These are phyloP conservation scores for Sminthurinus signatus DNA, from an alignment of 1,140 invertebrate species.

Conservation along the genomic window DNA sequence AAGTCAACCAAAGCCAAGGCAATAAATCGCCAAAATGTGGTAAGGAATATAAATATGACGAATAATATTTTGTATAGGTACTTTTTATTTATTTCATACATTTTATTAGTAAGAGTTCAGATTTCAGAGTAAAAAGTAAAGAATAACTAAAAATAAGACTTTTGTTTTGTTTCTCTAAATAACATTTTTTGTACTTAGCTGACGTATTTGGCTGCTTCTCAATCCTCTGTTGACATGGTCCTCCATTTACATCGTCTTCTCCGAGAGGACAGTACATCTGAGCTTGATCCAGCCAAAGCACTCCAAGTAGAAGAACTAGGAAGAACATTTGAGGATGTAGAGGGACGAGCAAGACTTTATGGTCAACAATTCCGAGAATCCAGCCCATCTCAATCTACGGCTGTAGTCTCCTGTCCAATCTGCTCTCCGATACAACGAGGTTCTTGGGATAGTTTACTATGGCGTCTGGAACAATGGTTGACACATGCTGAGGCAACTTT, in stretches of 20 bases:
- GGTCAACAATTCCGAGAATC: constrained; percentile 66
- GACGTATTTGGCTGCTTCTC: constrained; percentile 9
- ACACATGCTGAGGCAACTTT: constrained; percentile 77
- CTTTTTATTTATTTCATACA: too few relatives aligned
- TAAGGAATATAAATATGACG: too few relatives aligned
- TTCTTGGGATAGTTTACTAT: constrained; percentile 62
- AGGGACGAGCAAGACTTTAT: constrained; percentile 62
- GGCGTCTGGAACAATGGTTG: constrained; percentile 83
- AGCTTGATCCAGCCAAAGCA: not conserved
- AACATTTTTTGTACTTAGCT: not conserved
- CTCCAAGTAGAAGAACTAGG: constrained; percentile 11
- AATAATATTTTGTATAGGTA: too few relatives aligned
- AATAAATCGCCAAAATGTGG: too few relatives aligned
- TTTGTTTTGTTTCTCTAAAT: too few relatives aligned
- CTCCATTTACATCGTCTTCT: constrained; percentile 18
- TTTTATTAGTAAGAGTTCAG: too few relatives aligned
- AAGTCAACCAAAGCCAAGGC: too few relatives aligned
- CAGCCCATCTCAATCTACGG: constrained; percentile 43
- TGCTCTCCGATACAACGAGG: constrained; percentile 66
- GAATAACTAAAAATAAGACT: too few relatives aligned
- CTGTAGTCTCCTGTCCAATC: constrained; percentile 27
- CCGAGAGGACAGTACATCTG: constrained; percentile 8
- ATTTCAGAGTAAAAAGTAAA: too few relatives aligned
- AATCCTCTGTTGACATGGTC: constrained; percentile 20
- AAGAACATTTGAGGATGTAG: constrained; percentile 48